Base-by-base conservation (phyloP, 2,797 vertebrate species). In the Cuculus canorus region DNA sequence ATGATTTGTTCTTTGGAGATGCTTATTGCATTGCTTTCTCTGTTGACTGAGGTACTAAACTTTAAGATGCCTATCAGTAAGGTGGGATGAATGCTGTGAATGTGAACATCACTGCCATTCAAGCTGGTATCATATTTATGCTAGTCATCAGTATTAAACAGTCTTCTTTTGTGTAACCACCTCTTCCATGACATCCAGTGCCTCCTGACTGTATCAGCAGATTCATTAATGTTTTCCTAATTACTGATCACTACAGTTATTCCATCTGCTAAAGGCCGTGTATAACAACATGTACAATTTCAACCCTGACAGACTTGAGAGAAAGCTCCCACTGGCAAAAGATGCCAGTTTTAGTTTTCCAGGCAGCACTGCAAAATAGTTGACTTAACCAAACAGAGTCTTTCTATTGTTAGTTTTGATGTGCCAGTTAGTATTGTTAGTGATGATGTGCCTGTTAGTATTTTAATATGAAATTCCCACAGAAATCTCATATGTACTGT, bases 401-500 rank as follows among this genome's bases (percentile, higher is more conserved):
- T 75, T 75, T 57, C 32, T 79, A 4, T 27, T 80, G 11, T 19
- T 75, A 27, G 17, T 3, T 53, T 69, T 78, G 41, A 23, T 39
- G 32, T 17, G 5, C 30, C 17, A 84, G 13, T 65, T 59, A 60
- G 43, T 37, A 13, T 88, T 93, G 10, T 12, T 84, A 94, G 57
- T 88, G 39, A 21, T 0, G 0, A 23, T 39, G 32, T 17, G 5
- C 30, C 17, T 84, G 13, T 65, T 59, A 60, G 43, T 37, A 13
- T 88, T 93, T 88, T 59, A 69, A 37, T 4, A 65, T 19, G 27
- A 79, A 79, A 91, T 32, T 59, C 7, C 9, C 7, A 25, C n/a
- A 47, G 73, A 86, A 78, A 79, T 7, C 7, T 84, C 27, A 11
- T 21, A 5, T 0, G 0, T 68, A 17, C 16, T 9, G 16, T 10